A percentile compares a stretch with the other conserved stretches of the same genome.
Conservation (phyloP, 2,113 vertebrate species). For the Ochotona curzoniae region DNA sequence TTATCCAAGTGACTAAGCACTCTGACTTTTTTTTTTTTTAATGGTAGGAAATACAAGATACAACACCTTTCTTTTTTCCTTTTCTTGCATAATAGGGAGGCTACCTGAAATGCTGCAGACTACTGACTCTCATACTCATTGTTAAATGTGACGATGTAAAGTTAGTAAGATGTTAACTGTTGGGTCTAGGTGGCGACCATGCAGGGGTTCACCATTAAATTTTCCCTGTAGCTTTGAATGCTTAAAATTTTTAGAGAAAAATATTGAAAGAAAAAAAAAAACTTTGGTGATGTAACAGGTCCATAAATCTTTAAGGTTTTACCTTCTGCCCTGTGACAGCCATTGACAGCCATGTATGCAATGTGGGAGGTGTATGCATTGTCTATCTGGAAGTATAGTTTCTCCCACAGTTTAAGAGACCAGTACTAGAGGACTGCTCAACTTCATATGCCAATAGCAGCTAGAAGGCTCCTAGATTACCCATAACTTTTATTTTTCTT, state of each 20-base stretch:
- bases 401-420: background rate
- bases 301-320: background rate
- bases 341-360: background rate
- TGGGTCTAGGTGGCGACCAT: background rate
- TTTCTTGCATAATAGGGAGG: background rate
- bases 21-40: conserved; percentile 34
- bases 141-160: background rate
- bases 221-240: background rate
- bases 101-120: background rate
- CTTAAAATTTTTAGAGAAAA: conserved; percentile 5
- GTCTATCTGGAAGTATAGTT: background rate
- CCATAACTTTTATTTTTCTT: background rate
- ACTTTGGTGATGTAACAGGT: background rate
- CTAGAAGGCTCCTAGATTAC: background rate
- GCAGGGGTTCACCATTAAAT: background rate
- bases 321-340: background rate
- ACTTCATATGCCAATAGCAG: background rate
- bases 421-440: background rate
- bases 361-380: background rate
- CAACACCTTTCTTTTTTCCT: background rate
- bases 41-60: background rate
- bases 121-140: background rate
- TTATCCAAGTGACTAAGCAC: background rate
- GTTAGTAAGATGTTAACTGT: background rate
- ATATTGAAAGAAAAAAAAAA: background rate